These are phyloP conservation scores for Diachasmimorpha longicaudata DNA, from an alignment of 1,140 invertebrate genomes.

Conservation along the genomic window DNA sequence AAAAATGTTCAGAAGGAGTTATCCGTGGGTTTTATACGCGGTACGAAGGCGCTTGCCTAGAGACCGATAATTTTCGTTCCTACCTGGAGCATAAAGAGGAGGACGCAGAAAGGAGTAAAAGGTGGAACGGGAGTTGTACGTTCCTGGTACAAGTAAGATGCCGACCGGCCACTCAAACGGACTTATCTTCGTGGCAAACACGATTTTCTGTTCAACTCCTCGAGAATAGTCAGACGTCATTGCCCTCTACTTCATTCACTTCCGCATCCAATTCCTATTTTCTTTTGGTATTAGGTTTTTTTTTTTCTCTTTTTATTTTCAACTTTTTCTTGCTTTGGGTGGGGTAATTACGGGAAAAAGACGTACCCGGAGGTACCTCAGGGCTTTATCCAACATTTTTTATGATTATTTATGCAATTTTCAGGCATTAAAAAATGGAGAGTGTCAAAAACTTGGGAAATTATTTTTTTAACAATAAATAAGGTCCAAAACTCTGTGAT, in stretches of 20 bases:
- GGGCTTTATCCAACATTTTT: no score
- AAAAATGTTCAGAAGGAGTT: not conserved
- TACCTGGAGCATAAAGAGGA: slow-evolving; percentile 2
- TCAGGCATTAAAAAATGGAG: no score
- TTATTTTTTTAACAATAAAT: no score
- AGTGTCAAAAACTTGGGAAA: no score
- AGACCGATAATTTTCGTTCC: slow-evolving; percentile 26
- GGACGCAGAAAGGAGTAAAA: not conserved
- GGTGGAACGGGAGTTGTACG: slow-evolving; percentile 22
- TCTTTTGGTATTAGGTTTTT: slow-evolving; percentile 30
- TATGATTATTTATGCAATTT: no score
- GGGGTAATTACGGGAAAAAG: not conserved
- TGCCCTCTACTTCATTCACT: slow-evolving; percentile 21
- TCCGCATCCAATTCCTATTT: slow-evolving; percentile 30
- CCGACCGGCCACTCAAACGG: not conserved
- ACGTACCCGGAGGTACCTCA: not conserved
- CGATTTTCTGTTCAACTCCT: not conserved
- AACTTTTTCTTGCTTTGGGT: slow-evolving; percentile 10
- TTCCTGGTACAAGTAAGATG: not conserved
- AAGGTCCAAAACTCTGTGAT: no score
- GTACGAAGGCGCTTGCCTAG: slow-evolving; percentile 20
- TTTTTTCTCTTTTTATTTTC: slow-evolving; percentile 22
- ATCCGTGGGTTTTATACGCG: not conserved
- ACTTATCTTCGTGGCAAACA: slow-evolving; percentile 14
- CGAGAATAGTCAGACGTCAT: slow-evolving; percentile 18